Conservation (phyloP, 2,113 vertebrate genomes). For the Cranoglanis bouderius region DNA sequence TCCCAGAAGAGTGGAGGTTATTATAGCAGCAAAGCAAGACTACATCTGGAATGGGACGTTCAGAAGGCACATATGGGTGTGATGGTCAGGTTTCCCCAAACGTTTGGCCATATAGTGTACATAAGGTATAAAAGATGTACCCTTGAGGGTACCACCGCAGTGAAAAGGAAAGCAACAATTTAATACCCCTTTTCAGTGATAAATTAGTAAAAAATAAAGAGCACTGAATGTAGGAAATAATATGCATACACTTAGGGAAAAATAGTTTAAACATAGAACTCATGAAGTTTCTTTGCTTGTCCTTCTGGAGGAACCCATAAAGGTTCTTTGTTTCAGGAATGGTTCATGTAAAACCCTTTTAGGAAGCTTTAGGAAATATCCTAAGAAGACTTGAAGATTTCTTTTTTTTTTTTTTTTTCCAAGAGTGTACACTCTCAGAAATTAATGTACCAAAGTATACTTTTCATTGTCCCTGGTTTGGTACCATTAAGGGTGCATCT, state of each 20-base stretch:
- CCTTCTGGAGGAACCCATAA: background rate
- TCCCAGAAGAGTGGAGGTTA: background rate
- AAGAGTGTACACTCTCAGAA: background rate
- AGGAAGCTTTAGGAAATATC: background rate
- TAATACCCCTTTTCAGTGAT: constrained; percentile 25
- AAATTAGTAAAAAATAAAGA: constrained; percentile 56
- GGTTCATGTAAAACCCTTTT: background rate
- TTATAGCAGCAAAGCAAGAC: background rate
- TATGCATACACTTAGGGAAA: background rate
- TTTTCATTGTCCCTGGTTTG: background rate
- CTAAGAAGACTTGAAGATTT: background rate
- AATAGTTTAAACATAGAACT: background rate
- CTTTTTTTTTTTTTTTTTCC: background rate
- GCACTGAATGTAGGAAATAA: constrained; percentile 40
- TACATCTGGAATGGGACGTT: background rate
- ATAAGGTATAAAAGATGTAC: background rate
- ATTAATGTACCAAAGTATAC: background rate
- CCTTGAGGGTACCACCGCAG: background rate
- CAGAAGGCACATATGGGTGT: background rate
- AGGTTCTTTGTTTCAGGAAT: background rate
- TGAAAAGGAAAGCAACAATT: background rate
- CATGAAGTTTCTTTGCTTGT: background rate
- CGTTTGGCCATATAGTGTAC: background rate
- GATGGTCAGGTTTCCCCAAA: background rate
- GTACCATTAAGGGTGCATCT: background rate